Base-by-base conservation (phyloP, 2,797 vertebrate genomes). In the Acrocephalus scirpaceus region DNA sequence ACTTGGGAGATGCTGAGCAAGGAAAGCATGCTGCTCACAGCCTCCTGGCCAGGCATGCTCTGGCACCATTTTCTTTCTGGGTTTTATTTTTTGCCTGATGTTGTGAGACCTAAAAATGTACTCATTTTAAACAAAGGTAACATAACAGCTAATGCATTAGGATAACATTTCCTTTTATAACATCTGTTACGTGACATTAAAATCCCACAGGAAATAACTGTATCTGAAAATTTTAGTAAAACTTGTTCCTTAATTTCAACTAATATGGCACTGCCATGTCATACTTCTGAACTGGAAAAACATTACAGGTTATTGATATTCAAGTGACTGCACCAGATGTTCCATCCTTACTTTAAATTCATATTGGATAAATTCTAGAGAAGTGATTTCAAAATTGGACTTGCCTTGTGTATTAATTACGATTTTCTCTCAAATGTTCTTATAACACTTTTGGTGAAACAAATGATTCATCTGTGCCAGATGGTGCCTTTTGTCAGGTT, bases 401-500 rank as follows among this genome's bases (percentile, higher is more conserved):
- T 93, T 84, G 73, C 32, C 66, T 69, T 54, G 34, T 66, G 16
- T 88, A 84, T 91, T 88, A 92, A 93, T 96, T 70, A 90, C 42
- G 32, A 60, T 90, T 86, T 96, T 38, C 66, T 96, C 69, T 95
- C 69, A 76, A 50, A 62, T 72, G 19, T 92, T 91, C 53, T 77
- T 38, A 18, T 62, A 88, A 54, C 5, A 23, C 64, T 79, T 82
- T 36, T 60, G 86, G 74, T 84, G 76, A 84, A 91, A 88, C 48
- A 93, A 88, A 83, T 83, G 0, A 0, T 94, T 96, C 50, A 66
- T 88, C 51, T 45, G 53, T 48, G 48, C 69, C 82, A 88, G 82
- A 88, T 92, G 90, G 73, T 90, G 73, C 48, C 45, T 94, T 93
- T 94, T 94, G 76, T 91, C 85, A 88, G 82, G 58, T 84, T 90